Evolutionary conservation across 2,113 vertebrate genomes (phyloP).

Genomic region (Siphamia tubifer): DNA sequence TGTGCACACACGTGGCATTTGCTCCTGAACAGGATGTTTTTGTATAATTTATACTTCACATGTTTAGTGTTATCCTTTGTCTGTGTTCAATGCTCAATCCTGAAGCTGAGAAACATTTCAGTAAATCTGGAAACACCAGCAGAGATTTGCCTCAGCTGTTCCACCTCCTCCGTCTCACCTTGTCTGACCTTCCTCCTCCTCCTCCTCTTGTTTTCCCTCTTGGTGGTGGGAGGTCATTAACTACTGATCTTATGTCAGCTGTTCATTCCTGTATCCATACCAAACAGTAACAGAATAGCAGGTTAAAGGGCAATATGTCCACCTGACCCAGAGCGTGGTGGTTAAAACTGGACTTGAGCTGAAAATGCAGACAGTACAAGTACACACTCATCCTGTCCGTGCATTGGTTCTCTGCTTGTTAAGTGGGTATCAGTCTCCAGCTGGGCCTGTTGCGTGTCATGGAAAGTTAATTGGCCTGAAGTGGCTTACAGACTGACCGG

Average conservation of each 20-base stretch:
- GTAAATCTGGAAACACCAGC: constrained; percentile 18
- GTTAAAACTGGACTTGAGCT: too few relatives aligned
- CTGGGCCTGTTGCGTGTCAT: constrained; percentile 65
- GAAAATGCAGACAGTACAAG: too few relatives aligned
- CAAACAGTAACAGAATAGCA: constrained; percentile 31
- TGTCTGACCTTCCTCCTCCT: constrained; percentile 22
- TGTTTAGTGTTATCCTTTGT: too few relatives aligned
- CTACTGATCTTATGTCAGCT: not conserved
- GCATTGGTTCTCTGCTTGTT: constrained; percentile 7
- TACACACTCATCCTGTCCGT: too few relatives aligned
- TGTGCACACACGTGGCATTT: too few relatives aligned
- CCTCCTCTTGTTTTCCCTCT: not conserved
- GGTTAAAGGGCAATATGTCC: too few relatives aligned
- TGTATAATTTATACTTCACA: too few relatives aligned
- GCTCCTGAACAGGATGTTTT: too few relatives aligned
- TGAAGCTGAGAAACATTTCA: not conserved
- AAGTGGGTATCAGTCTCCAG: constrained; percentile 53
- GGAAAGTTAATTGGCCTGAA: constrained; percentile 70
- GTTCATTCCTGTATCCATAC: constrained; percentile 31
- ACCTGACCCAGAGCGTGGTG: too few relatives aligned
- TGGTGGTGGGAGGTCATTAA: too few relatives aligned
- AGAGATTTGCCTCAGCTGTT: constrained; percentile 10
- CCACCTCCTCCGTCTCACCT: constrained; percentile 17
- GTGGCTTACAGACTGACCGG: constrained; percentile 53
- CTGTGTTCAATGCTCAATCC: too few relatives aligned